These are phyloP conservation scores for Sesamia inferens DNA, from an alignment of 2,888 invertebrate genomes.

Conservation along the genomic window DNA sequence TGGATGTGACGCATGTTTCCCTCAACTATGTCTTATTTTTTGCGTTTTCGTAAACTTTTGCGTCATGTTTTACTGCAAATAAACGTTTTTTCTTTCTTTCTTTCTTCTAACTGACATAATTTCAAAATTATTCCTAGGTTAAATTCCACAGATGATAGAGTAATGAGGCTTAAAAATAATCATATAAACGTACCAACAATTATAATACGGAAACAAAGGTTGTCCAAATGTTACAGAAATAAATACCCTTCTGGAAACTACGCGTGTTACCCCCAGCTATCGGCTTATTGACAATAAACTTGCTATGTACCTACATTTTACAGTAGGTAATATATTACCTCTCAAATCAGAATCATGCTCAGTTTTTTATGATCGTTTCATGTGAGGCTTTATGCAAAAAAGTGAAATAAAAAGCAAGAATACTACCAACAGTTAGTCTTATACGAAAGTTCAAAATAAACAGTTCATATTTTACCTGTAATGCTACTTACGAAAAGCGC, in stretches of 20 bases:
- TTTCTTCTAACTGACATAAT: too few species aligned
- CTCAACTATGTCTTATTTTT: too few species aligned
- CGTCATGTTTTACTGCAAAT: too few species aligned
- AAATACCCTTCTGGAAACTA: not conserved
- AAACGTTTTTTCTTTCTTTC: too few species aligned
- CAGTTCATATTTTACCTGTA: not conserved
- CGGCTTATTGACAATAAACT: conserved; percentile 36
- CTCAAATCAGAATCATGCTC: conserved; percentile 45
- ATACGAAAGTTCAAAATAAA: conserved; percentile 4
- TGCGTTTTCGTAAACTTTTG: too few species aligned
- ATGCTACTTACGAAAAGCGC: too few species aligned
- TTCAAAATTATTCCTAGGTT: too few species aligned
- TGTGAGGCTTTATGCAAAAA: conserved; percentile 33
- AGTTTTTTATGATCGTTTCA: conserved; percentile 28
- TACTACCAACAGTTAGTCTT: not conserved
- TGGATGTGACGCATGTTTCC: too few species aligned
- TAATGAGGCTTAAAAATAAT: too few species aligned
- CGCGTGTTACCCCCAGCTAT: conserved; percentile 14
- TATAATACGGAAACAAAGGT: too few species aligned
- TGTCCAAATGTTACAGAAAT: conserved; percentile 2
- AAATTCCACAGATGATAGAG: too few species aligned
- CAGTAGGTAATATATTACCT: conserved; percentile 35
- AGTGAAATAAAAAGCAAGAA: conserved; percentile 13
- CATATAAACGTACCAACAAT: too few species aligned
- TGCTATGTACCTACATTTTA: conserved; percentile 29